These are phyloP conservation scores for Drosophila sulfurigaster DNA, from an alignment of 1,140 invertebrate genomes.

Conservation along the genomic window DNA sequence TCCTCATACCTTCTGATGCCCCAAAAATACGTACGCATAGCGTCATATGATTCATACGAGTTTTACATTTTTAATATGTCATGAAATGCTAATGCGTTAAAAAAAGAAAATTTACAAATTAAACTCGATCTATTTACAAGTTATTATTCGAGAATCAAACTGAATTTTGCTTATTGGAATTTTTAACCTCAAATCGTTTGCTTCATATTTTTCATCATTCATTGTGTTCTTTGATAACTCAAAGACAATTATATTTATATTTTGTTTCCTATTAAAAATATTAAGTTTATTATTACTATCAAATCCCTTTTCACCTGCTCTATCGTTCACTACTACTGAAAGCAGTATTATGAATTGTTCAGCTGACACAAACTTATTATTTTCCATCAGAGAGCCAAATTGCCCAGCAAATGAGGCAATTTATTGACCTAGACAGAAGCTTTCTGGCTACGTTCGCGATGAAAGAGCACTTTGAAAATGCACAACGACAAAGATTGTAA, in stretches of 20 bases:
- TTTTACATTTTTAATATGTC: too few relatives aligned
- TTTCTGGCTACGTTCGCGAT: slow-evolving; percentile 43
- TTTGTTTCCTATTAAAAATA: too few relatives aligned
- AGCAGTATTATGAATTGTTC: slow-evolving; percentile 19
- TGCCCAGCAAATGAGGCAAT: slow-evolving; percentile 77
- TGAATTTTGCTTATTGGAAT: too few relatives aligned
- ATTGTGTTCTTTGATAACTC: too few relatives aligned
- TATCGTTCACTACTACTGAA: neutral
- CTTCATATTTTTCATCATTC: too few relatives aligned
- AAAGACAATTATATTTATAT: too few relatives aligned
- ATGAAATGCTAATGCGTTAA: too few relatives aligned
- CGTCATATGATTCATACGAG: neutral
- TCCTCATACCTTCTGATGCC: slow-evolving; percentile 40
- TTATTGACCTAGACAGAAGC: slow-evolving; percentile 56
- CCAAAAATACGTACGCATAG: slow-evolving; percentile 22
- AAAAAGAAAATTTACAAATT: too few relatives aligned
- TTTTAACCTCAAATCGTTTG: too few relatives aligned
- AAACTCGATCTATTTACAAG: too few relatives aligned
- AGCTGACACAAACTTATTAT: slow-evolving; percentile 78
- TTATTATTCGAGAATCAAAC: too few relatives aligned
- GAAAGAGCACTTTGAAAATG: slow-evolving; percentile 58
- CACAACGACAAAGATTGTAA: slow-evolving; percentile 77
- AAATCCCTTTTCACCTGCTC: neutral
- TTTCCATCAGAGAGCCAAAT: slow-evolving; percentile 77
- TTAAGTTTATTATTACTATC: too few relatives aligned